Percentiles rank a stretch among this genome's conserved stretches.
phyloP scores from a whole-genome alignment of 2,888 invertebrate genomes.

The Chromoteleia sp. region DNA sequence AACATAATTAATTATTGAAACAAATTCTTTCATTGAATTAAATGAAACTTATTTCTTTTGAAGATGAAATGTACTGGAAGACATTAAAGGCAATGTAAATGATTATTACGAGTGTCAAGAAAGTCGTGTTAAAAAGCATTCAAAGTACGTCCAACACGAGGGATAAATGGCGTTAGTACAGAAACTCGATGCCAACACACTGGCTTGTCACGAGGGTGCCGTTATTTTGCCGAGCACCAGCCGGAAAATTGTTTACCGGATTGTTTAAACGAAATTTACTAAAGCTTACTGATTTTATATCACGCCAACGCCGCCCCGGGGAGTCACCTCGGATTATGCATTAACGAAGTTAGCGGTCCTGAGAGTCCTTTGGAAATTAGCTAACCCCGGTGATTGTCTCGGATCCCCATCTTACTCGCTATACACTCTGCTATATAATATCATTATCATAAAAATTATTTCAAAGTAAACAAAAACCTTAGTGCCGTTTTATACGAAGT shows the following conservation, averaged over 20 bases:
- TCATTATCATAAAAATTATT: conserved; percentile 67
- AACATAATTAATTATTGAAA: too few relatives aligned
- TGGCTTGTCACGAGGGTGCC: conserved; percentile 81
- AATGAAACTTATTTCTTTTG: too few relatives aligned
- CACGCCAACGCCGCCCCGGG: conserved; percentile 82
- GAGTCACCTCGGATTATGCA: conserved; percentile 83
- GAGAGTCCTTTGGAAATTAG: conserved; percentile 78
- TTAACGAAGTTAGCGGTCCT: conserved; percentile 82
- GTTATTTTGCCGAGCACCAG: conserved; percentile 84
- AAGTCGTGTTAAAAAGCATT: conserved; percentile 58
- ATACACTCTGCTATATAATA: conserved; percentile 54
- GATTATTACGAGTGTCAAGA: conserved; percentile 40
- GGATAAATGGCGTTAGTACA: conserved; percentile 76
- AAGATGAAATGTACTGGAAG: neutral
- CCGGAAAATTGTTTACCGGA: conserved; percentile 85
- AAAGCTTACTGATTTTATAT: conserved; percentile 85
- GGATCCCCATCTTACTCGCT: conserved; percentile 58
- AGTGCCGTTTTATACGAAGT: conserved; percentile 8
- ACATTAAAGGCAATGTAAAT: conserved; percentile 34
- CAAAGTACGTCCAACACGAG: conserved; percentile 70
- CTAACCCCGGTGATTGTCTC: conserved; percentile 77
- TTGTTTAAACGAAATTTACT: conserved; percentile 85
- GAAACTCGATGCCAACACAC: conserved; percentile 73
- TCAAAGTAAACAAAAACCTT: conserved; percentile 47
- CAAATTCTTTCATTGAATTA: too few relatives aligned